Percentiles rank a stretch among this genome's conserved stretches.
phyloP scores from a whole-genome alignment of 2,797 vertebrate species.

The Sebastes elongatus region DNA sequence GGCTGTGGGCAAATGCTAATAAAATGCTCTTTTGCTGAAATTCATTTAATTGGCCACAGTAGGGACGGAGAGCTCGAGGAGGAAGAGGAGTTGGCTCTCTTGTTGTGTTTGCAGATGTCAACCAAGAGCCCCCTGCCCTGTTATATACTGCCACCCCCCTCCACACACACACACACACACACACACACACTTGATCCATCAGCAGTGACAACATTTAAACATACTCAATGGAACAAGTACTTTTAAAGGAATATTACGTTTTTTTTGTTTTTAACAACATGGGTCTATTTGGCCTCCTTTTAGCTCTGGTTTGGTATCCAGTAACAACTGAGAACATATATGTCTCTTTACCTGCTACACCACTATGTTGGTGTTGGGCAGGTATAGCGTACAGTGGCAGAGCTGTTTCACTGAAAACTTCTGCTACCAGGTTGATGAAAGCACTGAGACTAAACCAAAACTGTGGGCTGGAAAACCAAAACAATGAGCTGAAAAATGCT shows the following conservation, averaged over 20 bases:
- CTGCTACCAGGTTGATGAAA: neutral
- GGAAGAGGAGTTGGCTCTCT: conserved; percentile 48
- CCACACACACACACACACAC: neutral
- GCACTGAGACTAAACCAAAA: neutral
- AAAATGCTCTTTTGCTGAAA: conserved; percentile 94
- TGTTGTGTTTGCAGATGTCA: conserved; percentile 75
- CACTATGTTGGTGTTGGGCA: neutral
- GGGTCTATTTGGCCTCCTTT: neutral
- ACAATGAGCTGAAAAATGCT: neutral
- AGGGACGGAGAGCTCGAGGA: conserved; percentile 78
- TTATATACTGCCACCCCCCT: conserved; percentile 16
- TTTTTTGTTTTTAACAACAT: neutral
- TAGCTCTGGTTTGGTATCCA: neutral
- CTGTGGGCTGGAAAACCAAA: neutral
- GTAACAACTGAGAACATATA: neutral
- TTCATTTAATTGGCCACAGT: conserved; percentile 95
- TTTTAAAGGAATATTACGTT: neutral
- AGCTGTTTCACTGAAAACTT: neutral
- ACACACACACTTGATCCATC: neutral
- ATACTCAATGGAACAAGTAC: neutral
- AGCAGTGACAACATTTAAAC: neutral
- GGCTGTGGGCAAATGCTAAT: conserved; percentile 93
- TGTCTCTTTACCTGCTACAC: neutral
- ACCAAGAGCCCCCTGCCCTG: conserved; percentile 19
- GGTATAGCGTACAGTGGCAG: neutral